phyloP scores from a whole-genome alignment of 2,888 invertebrate genomes.

The Cephonodes hylas region DNA sequence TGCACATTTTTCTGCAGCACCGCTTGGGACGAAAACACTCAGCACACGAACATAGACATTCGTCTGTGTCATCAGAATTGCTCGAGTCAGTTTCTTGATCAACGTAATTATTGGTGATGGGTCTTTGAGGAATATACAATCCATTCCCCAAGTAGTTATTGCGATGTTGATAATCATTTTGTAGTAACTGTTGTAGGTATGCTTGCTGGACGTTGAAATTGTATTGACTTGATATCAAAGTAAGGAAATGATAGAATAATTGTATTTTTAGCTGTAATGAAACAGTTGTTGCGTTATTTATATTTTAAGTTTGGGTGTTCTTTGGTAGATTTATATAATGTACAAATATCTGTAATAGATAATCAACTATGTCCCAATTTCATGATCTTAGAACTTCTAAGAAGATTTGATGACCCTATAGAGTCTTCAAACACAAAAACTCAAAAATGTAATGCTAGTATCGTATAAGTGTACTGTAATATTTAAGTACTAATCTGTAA shows the following conservation, averaged over 20 bases:
- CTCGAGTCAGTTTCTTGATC: not conserved
- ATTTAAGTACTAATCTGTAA: too few relatives aligned
- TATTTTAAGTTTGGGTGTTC: not conserved
- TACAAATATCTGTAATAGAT: too few relatives aligned
- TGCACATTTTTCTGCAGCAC: slow-evolving; percentile 24
- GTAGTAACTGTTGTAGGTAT: not conserved
- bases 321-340: not conserved
- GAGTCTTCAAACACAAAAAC: too few relatives aligned
- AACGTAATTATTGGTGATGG: not conserved
- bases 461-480: too few relatives aligned
- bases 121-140: not conserved
- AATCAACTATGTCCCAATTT: too few relatives aligned
- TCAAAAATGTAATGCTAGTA: too few relatives aligned
- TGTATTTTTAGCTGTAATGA: not conserved
- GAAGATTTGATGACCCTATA: too few relatives aligned
- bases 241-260: not conserved
- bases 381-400: too few relatives aligned
- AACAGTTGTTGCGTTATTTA: not conserved
- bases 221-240: not conserved
- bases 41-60: slow-evolving; percentile 25
- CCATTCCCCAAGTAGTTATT: not conserved
- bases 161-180: not conserved
- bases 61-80: not conserved
- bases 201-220: not conserved
- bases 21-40: slow-evolving; percentile 21